Conservation (phyloP, 64 coral and sea anemone genomes). For the Astreopora myriophthalma region DNA sequence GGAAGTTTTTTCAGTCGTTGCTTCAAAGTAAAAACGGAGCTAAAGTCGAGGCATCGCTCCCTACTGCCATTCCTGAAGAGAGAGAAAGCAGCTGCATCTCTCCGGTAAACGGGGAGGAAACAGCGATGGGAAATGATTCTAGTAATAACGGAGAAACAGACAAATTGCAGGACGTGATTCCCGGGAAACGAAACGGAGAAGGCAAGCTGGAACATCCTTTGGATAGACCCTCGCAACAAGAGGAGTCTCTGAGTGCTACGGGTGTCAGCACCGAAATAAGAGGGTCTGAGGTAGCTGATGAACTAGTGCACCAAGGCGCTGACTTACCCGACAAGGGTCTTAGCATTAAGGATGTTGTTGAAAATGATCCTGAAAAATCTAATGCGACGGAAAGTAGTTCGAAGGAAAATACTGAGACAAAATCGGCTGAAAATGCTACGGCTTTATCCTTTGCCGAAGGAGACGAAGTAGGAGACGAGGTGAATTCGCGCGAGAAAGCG, state of each 20-base stretch:
- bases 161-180: background rate
- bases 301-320: background rate
- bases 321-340: background rate
- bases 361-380: background rate
- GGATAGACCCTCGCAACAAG: background rate
- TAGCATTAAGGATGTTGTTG: background rate
- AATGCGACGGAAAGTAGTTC: background rate
- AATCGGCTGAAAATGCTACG: background rate
- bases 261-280: conserved; percentile 61
- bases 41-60: background rate
- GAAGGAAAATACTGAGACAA: background rate
- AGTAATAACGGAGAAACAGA: background rate
- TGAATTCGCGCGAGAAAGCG: background rate
- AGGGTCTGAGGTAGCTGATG: conserved; percentile 45
- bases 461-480: background rate
- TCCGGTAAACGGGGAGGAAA: background rate
- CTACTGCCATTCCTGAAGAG: conserved; percentile 75
- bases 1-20: conserved; percentile 85
- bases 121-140: background rate
- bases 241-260: conserved; percentile 50
- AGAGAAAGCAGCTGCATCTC: conserved; percentile 28
- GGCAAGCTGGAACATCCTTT: background rate
- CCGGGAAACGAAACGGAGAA: background rate
- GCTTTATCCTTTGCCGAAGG: background rate
- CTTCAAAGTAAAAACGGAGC: conserved; percentile 66